Conservation (phyloP, 2,113 vertebrate species). For the Eclectus roratus region DNA sequence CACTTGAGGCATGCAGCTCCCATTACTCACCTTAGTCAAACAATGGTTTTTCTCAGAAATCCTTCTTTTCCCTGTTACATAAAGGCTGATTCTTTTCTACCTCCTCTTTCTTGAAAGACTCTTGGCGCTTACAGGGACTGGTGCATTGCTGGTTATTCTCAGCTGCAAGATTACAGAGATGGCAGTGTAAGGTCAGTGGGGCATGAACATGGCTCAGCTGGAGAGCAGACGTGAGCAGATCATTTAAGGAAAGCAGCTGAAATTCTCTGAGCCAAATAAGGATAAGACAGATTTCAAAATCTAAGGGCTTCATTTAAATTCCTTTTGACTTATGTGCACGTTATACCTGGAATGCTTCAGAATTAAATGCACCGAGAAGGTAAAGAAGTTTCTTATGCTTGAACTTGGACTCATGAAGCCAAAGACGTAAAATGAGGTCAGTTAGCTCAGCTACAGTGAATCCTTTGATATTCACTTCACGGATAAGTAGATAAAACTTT, state of each 20-base stretch:
- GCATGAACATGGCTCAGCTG: slow-evolving; percentile 50
- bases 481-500: slow-evolving; percentile 53
- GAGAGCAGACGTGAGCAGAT: slow-evolving; percentile 61
- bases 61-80: slow-evolving; percentile 8
- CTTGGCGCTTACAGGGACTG: background rate
- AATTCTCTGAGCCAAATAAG: slow-evolving; percentile 38
- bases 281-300: slow-evolving; percentile 40
- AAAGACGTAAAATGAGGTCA: slow-evolving; percentile 42
- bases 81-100: slow-evolving; percentile 4
- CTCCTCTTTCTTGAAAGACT: slow-evolving; percentile 19
- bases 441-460: slow-evolving; percentile 9
- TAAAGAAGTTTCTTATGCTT: slow-evolving; percentile 10
- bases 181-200: slow-evolving; percentile 56
- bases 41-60: background rate
- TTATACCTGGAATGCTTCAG: slow-evolving; percentile 12
- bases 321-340: background rate
- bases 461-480: slow-evolving; percentile 62
- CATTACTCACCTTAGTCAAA: slow-evolving; percentile 1
- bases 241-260: slow-evolving; percentile 38
- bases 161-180: slow-evolving; percentile 46
- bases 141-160: slow-evolving; percentile 29
- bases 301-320: slow-evolving; percentile 23
- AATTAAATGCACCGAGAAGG: background rate
- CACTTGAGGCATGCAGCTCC: background rate
- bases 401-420: background rate